phyloP scores from a whole-genome alignment of 2,113 vertebrate species.

The Lampris megalopsis region DNA sequence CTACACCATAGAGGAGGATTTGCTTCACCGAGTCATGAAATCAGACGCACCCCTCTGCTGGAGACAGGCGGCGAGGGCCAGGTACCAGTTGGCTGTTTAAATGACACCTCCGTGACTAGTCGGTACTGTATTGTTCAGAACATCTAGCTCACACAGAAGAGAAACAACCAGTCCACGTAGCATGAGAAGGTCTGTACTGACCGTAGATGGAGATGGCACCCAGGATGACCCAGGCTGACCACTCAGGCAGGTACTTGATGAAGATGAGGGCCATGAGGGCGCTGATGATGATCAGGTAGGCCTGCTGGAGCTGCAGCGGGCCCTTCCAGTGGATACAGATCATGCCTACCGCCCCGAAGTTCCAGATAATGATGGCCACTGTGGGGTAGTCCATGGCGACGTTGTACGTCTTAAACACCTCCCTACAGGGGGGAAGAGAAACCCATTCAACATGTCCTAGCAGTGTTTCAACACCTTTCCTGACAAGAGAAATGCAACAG shows the following conservation, averaged over 20 bases:
- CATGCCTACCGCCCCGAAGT: slow-evolving; percentile 98
- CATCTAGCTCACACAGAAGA: too few species aligned
- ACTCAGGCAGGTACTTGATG: slow-evolving; percentile 97
- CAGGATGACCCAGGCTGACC: slow-evolving; percentile 98
- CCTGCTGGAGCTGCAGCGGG: slow-evolving; percentile 93
- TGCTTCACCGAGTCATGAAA: too few species aligned
- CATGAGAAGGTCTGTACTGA: slow-evolving; percentile 61
- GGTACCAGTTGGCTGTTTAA: too few species aligned
- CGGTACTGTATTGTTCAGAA: too few species aligned
- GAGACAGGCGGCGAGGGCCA: too few species aligned
- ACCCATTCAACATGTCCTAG: background rate
- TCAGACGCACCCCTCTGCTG: too few species aligned
- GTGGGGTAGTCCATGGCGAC: slow-evolving; percentile 96
- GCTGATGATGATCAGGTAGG: slow-evolving; percentile 97
- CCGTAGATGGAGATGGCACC: slow-evolving; percentile 97
- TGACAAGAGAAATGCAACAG: too few species aligned
- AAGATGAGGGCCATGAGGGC: slow-evolving; percentile 98
- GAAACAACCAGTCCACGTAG: too few species aligned
- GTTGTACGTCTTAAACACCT: slow-evolving; percentile 96
- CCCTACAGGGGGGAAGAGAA: slow-evolving; percentile 74
- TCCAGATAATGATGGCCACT: slow-evolving; percentile 92
- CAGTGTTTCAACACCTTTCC: background rate
- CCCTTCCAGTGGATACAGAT: slow-evolving; percentile 99
- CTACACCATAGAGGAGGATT: too few species aligned
- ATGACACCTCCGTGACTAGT: too few species aligned